These are phyloP conservation scores for Prionailurus bengalensis DNA, from an alignment of 2,113 vertebrate genomes.

Conservation along the genomic window DNA sequence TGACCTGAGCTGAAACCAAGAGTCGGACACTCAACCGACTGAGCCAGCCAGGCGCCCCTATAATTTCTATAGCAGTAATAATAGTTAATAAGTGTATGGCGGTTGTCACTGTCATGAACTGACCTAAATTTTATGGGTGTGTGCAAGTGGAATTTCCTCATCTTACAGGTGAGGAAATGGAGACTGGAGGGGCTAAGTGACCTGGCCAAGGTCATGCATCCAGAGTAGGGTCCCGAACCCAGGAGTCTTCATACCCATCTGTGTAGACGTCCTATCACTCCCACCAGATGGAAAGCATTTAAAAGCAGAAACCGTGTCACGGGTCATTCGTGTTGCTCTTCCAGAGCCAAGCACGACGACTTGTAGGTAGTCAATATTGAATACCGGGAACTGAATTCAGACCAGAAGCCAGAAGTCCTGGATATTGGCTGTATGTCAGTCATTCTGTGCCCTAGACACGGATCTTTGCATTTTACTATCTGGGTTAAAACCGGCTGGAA, in stretches of 20 bases:
- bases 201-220: background rate
- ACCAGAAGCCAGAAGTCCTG: background rate
- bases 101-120: background rate
- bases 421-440: background rate
- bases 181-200: background rate
- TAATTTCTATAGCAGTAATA: background rate
- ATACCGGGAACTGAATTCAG: background rate
- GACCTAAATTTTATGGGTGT: background rate
- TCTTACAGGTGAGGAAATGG: slow-evolving; percentile 13
- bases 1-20: no score
- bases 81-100: background rate
- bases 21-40: no score
- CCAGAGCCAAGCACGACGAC: background rate
- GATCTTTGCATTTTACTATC: background rate
- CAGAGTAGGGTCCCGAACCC: background rate
- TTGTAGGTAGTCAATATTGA: background rate
- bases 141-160: background rate
- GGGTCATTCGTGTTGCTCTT: background rate
- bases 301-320: background rate
- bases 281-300: background rate
- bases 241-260: background rate
- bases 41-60: no score
- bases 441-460: background rate
- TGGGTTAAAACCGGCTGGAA: background rate
- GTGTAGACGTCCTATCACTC: background rate